Conservation (phyloP, 2,888 invertebrate species). For the Trichogramma dendrolimi region DNA sequence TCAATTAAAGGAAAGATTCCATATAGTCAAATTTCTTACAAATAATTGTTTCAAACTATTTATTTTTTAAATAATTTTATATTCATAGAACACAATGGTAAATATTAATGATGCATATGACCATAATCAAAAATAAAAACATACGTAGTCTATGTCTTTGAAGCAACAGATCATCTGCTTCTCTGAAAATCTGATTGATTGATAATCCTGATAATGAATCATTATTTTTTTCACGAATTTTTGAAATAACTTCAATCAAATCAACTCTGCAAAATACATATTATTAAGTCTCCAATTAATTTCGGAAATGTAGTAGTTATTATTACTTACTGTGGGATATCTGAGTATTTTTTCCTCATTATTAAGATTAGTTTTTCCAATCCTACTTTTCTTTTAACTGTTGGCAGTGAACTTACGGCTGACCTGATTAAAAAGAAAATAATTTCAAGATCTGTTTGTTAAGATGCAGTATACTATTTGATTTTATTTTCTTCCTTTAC, state of each 20-base stretch:
- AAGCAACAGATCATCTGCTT: slow-evolving; percentile 30
- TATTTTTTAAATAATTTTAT: no score
- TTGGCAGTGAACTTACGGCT: neutral
- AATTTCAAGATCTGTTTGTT: no score
- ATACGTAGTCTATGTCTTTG: slow-evolving; percentile 28
- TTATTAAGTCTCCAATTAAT: neutral
- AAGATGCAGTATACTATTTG: no score
- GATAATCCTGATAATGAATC: slow-evolving; percentile 33
- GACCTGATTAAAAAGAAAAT: no score
- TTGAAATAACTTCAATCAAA: slow-evolving; percentile 33
- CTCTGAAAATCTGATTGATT: slow-evolving; percentile 30
- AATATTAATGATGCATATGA: no score
- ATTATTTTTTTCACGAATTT: slow-evolving; percentile 34
- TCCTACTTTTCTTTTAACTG: slow-evolving; percentile 14
- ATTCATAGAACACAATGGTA: no score
- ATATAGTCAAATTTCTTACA: no score
- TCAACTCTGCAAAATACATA: slow-evolving; percentile 31
- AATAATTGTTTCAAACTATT: no score
- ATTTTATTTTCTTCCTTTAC: neutral
- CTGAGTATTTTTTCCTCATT: slow-evolving; percentile 30
- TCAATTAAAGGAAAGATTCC: no score
- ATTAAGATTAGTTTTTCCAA: slow-evolving; percentile 31
- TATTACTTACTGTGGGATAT: slow-evolving; percentile 33
- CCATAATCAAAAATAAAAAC: slow-evolving; percentile 14
- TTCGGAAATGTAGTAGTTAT: neutral